Conservation (phyloP, 2,888 invertebrate genomes). For the Drosophila neonasuta region DNA sequence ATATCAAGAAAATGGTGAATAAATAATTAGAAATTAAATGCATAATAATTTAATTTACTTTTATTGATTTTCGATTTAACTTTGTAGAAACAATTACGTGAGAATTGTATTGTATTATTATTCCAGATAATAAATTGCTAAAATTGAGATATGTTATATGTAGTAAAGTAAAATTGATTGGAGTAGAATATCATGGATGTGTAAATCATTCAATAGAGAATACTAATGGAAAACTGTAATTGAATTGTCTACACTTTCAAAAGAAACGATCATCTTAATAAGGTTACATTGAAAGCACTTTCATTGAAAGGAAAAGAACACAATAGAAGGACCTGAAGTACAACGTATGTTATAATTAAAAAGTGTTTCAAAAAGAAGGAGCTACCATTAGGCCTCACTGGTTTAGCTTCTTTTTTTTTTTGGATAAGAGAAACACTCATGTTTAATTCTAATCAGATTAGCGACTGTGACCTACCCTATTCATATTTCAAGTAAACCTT, state of each 20-base stretch:
- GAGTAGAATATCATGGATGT: too few species aligned
- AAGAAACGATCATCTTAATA: neutral
- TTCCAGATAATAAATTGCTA: too few species aligned
- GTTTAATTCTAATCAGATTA: conserved; percentile 49
- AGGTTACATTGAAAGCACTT: neutral
- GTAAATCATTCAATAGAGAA: too few species aligned
- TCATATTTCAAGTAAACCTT: conserved; percentile 69
- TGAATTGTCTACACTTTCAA: neutral
- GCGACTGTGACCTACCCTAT: conserved; percentile 69
- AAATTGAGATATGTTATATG: too few species aligned
- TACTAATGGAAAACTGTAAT: neutral
- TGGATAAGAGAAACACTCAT: conserved; percentile 5
- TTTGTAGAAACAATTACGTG: too few species aligned
- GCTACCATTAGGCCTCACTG: neutral
- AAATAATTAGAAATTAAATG: too few species aligned
- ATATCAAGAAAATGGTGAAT: too few species aligned
- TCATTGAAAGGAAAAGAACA: neutral
- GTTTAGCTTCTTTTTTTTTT: neutral
- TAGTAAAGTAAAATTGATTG: too few species aligned
- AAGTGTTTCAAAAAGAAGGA: conserved; percentile 5
- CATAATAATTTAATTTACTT: too few species aligned
- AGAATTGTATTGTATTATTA: too few species aligned
- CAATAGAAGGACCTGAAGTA: neutral
- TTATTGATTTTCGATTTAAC: too few species aligned
- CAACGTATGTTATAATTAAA: conserved; percentile 12